Percentiles rank a stretch among this genome's conserved stretches.
Conservation (phyloP, 2,888 invertebrate genomes). For the Drosophila fungiperda region DNA sequence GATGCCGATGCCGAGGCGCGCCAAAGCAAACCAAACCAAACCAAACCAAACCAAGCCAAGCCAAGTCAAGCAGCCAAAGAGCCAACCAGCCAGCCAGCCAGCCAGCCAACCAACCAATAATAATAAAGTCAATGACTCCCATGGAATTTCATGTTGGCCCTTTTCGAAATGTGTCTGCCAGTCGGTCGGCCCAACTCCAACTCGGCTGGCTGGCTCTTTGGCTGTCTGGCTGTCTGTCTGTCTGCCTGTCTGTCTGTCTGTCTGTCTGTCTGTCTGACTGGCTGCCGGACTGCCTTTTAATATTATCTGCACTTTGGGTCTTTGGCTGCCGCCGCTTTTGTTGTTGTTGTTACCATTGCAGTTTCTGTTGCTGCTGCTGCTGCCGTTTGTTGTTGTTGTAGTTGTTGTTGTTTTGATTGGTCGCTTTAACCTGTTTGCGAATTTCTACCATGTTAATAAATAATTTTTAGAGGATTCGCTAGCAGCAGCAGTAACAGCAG, state of each 20-base stretch:
- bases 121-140: slow-evolving; percentile 83
- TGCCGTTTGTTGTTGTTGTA: slow-evolving; percentile 22
- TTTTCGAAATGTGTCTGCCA: slow-evolving; percentile 78
- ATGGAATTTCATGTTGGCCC: slow-evolving; percentile 82
- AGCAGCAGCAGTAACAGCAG: slow-evolving; percentile 43
- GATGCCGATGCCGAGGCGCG: slow-evolving; percentile 26
- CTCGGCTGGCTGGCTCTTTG: slow-evolving; percentile 42
- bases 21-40: slow-evolving; percentile 21
- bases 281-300: slow-evolving; percentile 73
- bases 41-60: slow-evolving; percentile 28
- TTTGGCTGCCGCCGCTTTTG: slow-evolving; percentile 68
- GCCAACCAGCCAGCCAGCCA: slow-evolving; percentile 23
- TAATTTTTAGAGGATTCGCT: slow-evolving; percentile 83
- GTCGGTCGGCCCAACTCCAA: slow-evolving; percentile 61
- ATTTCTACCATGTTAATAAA: slow-evolving; percentile 84
- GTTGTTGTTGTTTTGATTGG: slow-evolving; percentile 76
- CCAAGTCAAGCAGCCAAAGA: slow-evolving; percentile 30
- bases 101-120: slow-evolving; percentile 61
- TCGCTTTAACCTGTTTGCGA: slow-evolving; percentile 83
- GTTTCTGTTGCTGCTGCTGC: slow-evolving; percentile 6
- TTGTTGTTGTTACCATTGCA: slow-evolving; percentile 39
- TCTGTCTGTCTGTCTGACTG: slow-evolving; percentile 40
- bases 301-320: slow-evolving; percentile 78
- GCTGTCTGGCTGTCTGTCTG: slow-evolving; percentile 55
- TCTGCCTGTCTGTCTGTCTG: slow-evolving; percentile 19